These are phyloP conservation scores for Meloe dianella DNA, from an alignment of 2,888 invertebrate genomes.

Conservation along the genomic window DNA sequence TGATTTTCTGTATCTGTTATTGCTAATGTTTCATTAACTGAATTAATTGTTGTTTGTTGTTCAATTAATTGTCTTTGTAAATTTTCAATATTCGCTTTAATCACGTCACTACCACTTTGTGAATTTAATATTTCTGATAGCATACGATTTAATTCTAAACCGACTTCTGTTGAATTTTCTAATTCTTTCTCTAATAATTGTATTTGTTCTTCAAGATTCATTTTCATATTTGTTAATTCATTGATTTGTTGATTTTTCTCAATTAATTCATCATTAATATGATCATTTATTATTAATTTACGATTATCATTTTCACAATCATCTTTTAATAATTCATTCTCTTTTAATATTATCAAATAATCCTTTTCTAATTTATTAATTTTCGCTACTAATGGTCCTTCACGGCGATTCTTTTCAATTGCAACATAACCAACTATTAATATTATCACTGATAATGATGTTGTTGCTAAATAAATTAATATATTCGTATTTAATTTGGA, in stretches of 20 bases:
- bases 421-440: slow-evolving; percentile 80
- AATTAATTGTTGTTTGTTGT: slow-evolving; percentile 66
- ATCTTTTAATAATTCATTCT: slow-evolving; percentile 71
- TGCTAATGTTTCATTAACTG: slow-evolving; percentile 62
- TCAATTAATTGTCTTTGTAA: slow-evolving; percentile 70
- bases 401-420: slow-evolving; percentile 76
- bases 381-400: slow-evolving; percentile 72
- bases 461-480: slow-evolving; percentile 57
- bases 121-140: slow-evolving; percentile 70
- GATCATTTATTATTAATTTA: slow-evolving; percentile 43
- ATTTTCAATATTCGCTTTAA: slow-evolving; percentile 70
- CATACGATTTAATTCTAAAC: slow-evolving; percentile 75
- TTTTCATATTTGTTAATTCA: slow-evolving; percentile 59
- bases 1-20: slow-evolving; percentile 65
- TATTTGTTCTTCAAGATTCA: slow-evolving; percentile 71
- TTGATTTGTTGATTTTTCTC: slow-evolving; percentile 70
- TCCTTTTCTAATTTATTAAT: slow-evolving; percentile 70
- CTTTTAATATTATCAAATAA: slow-evolving; percentile 66
- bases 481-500: slow-evolving; percentile 43
- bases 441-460: slow-evolving; percentile 74
- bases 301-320: slow-evolving; percentile 44
- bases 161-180: slow-evolving; percentile 81
- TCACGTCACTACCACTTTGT: slow-evolving; percentile 67
- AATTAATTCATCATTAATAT: slow-evolving; percentile 76
- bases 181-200: slow-evolving; percentile 74